Evolutionary conservation across 2,888 invertebrate genomes (phyloP).

Genomic region (Anarsia innoxiella): DNA sequence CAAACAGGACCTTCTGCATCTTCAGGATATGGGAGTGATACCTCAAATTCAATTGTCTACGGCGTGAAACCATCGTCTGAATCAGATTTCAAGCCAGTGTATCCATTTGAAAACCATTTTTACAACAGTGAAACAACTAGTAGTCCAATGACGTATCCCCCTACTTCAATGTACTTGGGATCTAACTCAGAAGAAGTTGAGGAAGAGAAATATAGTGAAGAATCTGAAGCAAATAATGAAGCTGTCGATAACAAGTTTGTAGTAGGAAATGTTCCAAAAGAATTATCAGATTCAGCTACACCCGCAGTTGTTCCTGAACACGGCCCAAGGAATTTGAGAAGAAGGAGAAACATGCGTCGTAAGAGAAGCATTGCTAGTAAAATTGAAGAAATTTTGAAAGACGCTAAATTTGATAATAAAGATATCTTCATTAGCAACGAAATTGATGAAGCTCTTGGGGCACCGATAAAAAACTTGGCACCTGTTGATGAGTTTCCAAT

Average conservation of each 20-base stretch:
- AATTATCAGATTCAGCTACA: slow-evolving; percentile 66
- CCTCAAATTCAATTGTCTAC: slow-evolving; percentile 56
- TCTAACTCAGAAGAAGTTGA: slow-evolving; percentile 53
- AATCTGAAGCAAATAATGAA: slow-evolving; percentile 32
- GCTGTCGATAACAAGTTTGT: slow-evolving; percentile 74
- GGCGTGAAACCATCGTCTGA: slow-evolving; percentile 61
- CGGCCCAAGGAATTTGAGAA: slow-evolving; percentile 73
- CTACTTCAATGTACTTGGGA: slow-evolving; percentile 67
- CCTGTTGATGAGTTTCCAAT: slow-evolving; percentile 25
- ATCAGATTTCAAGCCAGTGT: slow-evolving; percentile 64
- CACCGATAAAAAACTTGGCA: slow-evolving; percentile 34
- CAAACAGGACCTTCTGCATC: slow-evolving; percentile 50
- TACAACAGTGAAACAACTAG: slow-evolving; percentile 54
- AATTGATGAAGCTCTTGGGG: slow-evolving; percentile 53
- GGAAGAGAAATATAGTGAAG: slow-evolving; percentile 44
- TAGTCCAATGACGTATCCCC: slow-evolving; percentile 52
- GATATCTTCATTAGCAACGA: slow-evolving; percentile 65
- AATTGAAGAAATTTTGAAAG: slow-evolving; percentile 56
- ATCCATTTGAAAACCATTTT: slow-evolving; percentile 61
- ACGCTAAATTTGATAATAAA: slow-evolving; percentile 51
- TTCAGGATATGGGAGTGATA: slow-evolving; percentile 51
- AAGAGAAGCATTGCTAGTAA: slow-evolving; percentile 51
- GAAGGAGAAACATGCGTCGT: slow-evolving; percentile 28
- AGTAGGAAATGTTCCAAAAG: slow-evolving; percentile 79
- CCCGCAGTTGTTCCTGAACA: slow-evolving; percentile 79